phyloP scores from a whole-genome alignment of 2,888 invertebrate species.

The Phytoseiulus persimilis region DNA sequence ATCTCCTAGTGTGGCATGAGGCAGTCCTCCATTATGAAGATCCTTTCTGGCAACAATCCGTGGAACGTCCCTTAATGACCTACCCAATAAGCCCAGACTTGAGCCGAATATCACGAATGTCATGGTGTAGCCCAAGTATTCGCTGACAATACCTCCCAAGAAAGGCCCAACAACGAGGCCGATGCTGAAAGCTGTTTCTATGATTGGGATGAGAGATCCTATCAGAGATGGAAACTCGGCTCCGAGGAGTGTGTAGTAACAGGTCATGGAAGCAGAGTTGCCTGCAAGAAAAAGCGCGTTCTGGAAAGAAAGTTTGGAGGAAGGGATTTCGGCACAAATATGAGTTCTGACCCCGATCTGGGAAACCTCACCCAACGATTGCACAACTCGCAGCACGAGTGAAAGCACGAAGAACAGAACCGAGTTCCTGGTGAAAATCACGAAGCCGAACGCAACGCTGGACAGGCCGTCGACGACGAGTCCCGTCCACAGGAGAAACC shows the following conservation, averaged over 20 bases:
- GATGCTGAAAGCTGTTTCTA: constrained; percentile 14
- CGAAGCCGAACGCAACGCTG: constrained; percentile 26
- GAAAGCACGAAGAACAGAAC: neutral
- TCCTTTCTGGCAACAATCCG: neutral
- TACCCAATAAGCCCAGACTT: neutral
- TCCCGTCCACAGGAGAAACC: constrained; percentile 14
- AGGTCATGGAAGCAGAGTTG: constrained; percentile 34
- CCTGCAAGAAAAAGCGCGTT: neutral
- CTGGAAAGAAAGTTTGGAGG: neutral
- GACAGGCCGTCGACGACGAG: constrained; percentile 12
- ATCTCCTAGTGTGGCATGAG: no score
- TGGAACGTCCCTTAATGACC: neutral
- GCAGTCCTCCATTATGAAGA: no score
- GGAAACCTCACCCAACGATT: constrained; percentile 12
- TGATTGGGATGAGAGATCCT: neutral
- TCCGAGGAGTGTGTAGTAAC: constrained; percentile 21
- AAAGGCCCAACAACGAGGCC: neutral
- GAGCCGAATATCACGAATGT: constrained; percentile 17
- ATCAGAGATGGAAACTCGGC: constrained; percentile 16
- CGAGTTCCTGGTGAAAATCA: neutral
- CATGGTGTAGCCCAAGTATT: neutral
- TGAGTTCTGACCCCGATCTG: neutral
- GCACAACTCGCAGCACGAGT: constrained; percentile 1
- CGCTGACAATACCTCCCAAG: neutral
- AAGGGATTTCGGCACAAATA: neutral